These are phyloP conservation scores for Elanoides forficatus DNA, from an alignment of 2,113 vertebrate genomes.

Conservation along the genomic window DNA sequence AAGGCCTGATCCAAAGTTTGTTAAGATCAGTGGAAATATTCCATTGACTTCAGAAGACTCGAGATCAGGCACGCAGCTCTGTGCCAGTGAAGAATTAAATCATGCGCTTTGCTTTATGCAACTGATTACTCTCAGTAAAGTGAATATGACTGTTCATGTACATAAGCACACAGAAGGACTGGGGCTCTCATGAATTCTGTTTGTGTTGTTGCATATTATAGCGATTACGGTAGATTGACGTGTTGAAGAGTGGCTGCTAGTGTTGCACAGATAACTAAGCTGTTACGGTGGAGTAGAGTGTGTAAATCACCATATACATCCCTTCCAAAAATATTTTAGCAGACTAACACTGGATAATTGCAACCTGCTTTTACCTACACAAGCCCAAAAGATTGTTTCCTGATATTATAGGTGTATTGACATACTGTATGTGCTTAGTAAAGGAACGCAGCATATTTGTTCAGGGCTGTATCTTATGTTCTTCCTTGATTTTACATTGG, in stretches of 20 bases:
- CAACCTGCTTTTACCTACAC: neutral
- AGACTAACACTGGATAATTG: neutral
- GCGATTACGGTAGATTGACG: neutral
- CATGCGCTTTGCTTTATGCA: neutral
- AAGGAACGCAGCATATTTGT: neutral
- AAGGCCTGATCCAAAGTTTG: neutral
- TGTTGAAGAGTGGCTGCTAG: neutral
- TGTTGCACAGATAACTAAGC: neutral
- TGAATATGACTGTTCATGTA: neutral
- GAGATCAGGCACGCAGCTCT: neutral
- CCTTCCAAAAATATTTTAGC: neutral
- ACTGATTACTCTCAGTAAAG: neutral
- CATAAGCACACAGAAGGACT: neutral
- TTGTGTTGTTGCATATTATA: neutral
- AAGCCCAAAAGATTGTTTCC: neutral
- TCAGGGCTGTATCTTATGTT: neutral
- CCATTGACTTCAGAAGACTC: slow-evolving; percentile 10
- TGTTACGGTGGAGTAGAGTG: neutral
- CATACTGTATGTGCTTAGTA: neutral
- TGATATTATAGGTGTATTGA: neutral
- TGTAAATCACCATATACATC: neutral
- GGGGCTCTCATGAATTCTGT: neutral
- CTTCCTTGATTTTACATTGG: neutral
- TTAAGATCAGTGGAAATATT: slow-evolving; percentile 27
- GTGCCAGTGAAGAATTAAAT: slow-evolving; percentile 12